Conservation (phyloP, 2,797 vertebrate genomes). For the Syndactyla subalaris region DNA sequence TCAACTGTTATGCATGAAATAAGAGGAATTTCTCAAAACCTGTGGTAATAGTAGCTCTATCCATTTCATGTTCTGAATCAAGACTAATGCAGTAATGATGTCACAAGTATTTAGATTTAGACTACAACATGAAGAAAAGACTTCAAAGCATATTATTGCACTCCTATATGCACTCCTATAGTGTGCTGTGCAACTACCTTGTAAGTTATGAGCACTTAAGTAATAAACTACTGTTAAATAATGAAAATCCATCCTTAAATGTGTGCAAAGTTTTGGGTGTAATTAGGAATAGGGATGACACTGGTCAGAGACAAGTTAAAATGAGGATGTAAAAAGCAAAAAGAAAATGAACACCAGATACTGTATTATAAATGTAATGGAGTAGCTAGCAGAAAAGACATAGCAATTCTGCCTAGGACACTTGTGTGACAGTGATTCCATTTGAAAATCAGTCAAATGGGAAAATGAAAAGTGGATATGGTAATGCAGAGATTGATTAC, state of each 20-base stretch:
- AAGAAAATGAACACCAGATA: background rate
- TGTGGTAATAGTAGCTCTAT: background rate
- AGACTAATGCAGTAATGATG: background rate
- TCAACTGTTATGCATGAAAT: background rate
- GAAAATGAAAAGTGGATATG: conserved; percentile 37
- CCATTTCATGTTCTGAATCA: background rate
- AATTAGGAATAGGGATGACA: background rate
- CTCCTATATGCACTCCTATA: background rate
- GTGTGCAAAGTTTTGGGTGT: background rate
- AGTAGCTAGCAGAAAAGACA: background rate
- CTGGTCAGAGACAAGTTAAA: background rate
- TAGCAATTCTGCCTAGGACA: background rate
- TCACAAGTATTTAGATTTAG: background rate
- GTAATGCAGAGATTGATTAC: conserved; percentile 40
- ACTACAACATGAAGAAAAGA: background rate
- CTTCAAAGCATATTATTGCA: background rate
- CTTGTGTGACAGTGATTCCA: conserved; percentile 27
- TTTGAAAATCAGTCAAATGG: conserved; percentile 24
- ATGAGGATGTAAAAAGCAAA: background rate
- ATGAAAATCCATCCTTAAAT: background rate
- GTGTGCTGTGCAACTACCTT: background rate
- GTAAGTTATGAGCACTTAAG: background rate
- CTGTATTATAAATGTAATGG: conserved; percentile 1
- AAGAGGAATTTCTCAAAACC: background rate
- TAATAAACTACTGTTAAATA: background rate